Evolutionary conservation across 2,113 vertebrate species (phyloP).

Genomic region (Pica pica): DNA sequence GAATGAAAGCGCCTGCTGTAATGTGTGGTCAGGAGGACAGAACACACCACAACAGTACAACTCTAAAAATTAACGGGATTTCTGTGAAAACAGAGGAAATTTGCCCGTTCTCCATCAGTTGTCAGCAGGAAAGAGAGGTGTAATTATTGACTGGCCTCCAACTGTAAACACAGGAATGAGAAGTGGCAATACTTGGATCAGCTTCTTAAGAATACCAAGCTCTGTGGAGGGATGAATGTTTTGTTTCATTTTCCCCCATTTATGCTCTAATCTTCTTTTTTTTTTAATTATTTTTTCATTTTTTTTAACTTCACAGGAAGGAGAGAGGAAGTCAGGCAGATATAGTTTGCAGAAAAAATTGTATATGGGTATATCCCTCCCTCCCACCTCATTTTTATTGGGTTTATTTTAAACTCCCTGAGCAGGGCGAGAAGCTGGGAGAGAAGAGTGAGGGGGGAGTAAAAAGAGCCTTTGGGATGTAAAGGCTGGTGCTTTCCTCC

Average conservation of each 20-base stretch:
- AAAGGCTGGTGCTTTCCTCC: not conserved
- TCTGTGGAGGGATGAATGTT: not conserved
- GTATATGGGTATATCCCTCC: not conserved
- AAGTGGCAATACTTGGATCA: not conserved
- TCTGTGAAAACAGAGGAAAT: not conserved
- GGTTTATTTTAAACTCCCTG: not conserved
- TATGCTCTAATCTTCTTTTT: not conserved
- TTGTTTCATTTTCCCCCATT: not conserved
- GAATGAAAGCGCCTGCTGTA: accelerated
- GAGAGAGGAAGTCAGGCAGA: not conserved
- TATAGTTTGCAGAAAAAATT: not conserved
- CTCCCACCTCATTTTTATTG: not conserved
- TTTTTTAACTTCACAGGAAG: not conserved
- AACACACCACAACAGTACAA: not conserved
- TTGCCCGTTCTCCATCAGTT: not conserved
- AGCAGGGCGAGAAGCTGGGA: not conserved
- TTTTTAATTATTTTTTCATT: not conserved
- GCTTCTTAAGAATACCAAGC: not conserved
- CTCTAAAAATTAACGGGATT: not conserved
- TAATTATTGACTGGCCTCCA: not conserved
- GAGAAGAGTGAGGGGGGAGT: accelerated
- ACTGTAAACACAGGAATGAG: not conserved
- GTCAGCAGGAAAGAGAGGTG: not conserved
- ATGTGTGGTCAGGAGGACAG: not conserved
- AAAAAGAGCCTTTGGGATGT: not conserved